These are phyloP conservation scores for Bambusicola thoracicus DNA, from an alignment of 2,113 vertebrate species.

Conservation along the genomic window DNA sequence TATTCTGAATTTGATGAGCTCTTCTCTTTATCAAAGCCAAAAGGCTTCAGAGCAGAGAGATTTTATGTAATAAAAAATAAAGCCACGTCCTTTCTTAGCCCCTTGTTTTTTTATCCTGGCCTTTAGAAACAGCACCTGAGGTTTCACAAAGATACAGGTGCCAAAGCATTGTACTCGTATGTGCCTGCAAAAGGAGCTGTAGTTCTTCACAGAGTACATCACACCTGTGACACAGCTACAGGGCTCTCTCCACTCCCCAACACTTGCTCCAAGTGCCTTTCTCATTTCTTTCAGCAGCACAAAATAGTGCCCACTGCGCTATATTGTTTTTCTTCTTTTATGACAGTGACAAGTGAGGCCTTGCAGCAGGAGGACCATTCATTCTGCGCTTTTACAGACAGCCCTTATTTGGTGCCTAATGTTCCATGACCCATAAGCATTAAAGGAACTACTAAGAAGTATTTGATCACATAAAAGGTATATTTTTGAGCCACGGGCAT, in stretches of 20 bases:
- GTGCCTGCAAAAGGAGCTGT: neutral
- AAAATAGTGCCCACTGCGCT: neutral
- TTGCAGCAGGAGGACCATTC: slow-evolving; percentile 41
- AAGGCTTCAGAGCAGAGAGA: neutral
- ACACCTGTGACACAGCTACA: neutral
- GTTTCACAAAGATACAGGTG: neutral
- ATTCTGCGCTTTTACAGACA: slow-evolving; percentile 48
- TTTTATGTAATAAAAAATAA: neutral
- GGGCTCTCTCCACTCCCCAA: neutral
- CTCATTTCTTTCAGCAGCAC: slow-evolving; percentile 7
- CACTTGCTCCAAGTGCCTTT: neutral
- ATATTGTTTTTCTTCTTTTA: slow-evolving; percentile 43
- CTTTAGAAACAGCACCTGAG: neutral
- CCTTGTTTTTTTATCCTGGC: neutral
- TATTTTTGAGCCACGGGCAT: slow-evolving; percentile 31
- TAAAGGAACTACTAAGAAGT: slow-evolving; percentile 48
- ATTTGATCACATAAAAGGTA: slow-evolving; percentile 39
- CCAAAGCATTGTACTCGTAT: neutral
- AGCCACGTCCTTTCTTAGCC: neutral
- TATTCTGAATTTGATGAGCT: neutral
- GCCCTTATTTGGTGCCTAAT: slow-evolving; percentile 58
- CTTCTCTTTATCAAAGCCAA: neutral
- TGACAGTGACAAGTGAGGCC: slow-evolving; percentile 61
- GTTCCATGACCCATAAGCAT: slow-evolving; percentile 54
- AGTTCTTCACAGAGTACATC: neutral